Evolutionary conservation across 1,140 invertebrate species (phyloP), one percentile per base, ranked within the genome.

Genomic region (Scaptodrosophila lebanonensis): DNA sequence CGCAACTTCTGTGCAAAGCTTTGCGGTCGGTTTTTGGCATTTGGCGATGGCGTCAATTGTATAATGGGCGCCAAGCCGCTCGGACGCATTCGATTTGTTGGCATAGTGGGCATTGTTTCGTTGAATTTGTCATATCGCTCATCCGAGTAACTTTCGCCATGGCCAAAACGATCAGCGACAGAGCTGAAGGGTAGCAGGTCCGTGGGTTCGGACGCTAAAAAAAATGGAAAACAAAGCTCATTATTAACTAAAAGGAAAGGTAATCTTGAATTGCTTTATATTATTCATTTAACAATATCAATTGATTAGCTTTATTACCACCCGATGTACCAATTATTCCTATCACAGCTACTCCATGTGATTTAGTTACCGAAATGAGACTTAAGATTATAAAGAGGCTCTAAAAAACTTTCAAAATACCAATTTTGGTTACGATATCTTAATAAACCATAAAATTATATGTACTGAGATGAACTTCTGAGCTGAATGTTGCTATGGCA

Each of bases 1-100:
- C 94, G 88, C 25, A 96, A 87, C 69, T 95, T 94, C 85, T 95
- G 94, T 1, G 94, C 94, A 87, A 96, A 95, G 72, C 93, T 95
- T 84, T 96, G 94, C 2, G 94, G 94, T 8, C 94, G 87, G 1
- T 93, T 91, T 7, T 91, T 88, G 12, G 92, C 88, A 51, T 91
- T 93, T 0, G 91, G 89, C n/a, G 90, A 91, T 1, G 91, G 89
- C 16, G 92, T 91, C 1, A 87, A 32, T 18, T 86, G 84, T 22
- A 86, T 86, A 4, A 86, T 65, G 1, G 84, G 84, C 0, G 73
- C 67, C 16, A 85, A 33, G 1, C 83, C 83, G 13, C 58, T 57
- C 1, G 76, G 56, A 12, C 84, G 79, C 9, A 53, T 50, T 0
- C 66, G 58, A 1, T 44, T 47, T 1, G 64, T 13, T 1, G 77